Conservation (phyloP, 2,797 vertebrate species). For the Ctenopoma multispine region DNA sequence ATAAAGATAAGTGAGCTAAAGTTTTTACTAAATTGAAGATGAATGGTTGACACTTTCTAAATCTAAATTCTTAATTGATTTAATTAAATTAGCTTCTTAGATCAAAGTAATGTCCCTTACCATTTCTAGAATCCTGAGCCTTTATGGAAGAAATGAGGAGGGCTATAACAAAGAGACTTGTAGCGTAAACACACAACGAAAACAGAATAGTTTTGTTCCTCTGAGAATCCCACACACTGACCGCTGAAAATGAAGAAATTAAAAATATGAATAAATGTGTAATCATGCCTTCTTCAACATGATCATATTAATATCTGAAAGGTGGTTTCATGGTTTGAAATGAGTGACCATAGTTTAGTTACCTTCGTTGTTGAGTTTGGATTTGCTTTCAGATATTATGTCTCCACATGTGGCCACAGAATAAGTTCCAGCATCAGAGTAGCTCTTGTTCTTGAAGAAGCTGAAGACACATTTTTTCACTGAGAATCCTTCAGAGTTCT, state of each 20-base stretch:
- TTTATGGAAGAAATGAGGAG: conserved; percentile 11
- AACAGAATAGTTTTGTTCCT: neutral
- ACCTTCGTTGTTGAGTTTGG: conserved; percentile 24
- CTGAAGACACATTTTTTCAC: conserved; percentile 25
- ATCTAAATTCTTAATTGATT: too few relatives aligned
- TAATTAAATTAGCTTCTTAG: too few relatives aligned
- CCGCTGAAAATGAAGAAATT: neutral
- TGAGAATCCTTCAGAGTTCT: neutral
- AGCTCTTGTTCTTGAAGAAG: conserved; percentile 36
- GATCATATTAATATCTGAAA: too few relatives aligned
- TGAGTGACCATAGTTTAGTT: conserved; percentile 1
- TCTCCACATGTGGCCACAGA: conserved; percentile 38
- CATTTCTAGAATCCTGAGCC: accelerated
- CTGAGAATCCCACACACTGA: accelerated
- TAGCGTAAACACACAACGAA: neutral
- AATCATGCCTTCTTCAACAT: too few relatives aligned
- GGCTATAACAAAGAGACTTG: neutral
- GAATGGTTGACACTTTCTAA: too few relatives aligned
- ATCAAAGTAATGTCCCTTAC: conserved; percentile 1
- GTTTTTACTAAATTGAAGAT: neutral
- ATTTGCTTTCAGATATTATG: conserved; percentile 28
- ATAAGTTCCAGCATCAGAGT: conserved; percentile 39
- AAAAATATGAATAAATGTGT: too few relatives aligned
- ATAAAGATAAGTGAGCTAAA: neutral
- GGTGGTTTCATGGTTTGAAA: too few relatives aligned